Evolutionary conservation across 2,113 vertebrate genomes (phyloP).

Genomic region (Sebastes schlegelii): DNA sequence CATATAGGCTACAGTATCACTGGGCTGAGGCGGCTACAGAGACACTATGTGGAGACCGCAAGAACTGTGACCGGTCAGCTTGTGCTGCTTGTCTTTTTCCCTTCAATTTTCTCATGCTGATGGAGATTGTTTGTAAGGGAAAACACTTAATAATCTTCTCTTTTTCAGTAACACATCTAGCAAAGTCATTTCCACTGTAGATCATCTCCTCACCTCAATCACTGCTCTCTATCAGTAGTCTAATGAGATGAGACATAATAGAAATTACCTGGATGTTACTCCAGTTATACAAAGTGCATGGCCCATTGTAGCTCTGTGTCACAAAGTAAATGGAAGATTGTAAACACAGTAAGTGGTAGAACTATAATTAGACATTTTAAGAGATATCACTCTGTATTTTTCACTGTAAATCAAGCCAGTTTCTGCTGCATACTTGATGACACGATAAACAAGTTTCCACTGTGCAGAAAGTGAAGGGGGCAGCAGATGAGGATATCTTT

Average conservation of each 20-base stretch:
- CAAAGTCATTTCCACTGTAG: not conserved
- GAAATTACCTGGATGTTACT: not conserved
- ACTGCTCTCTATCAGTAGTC: not conserved
- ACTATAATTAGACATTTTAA: constrained; percentile 3
- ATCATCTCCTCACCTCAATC: not conserved
- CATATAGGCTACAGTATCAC: not conserved
- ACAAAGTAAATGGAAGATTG: not conserved
- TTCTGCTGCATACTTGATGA: not conserved
- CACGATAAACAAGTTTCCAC: constrained; percentile 6
- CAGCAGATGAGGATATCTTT: constrained; percentile 4
- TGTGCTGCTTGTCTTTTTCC: not conserved
- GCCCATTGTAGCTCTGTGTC: not conserved
- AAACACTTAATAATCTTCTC: not conserved
- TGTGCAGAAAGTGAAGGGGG: not conserved
- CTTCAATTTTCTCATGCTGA: not conserved
- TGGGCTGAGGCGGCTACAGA: not conserved
- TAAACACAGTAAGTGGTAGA: not conserved
- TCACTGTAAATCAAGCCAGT: not conserved
- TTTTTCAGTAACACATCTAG: not conserved
- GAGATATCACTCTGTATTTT: not conserved
- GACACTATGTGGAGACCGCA: not conserved
- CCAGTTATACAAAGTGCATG: not conserved
- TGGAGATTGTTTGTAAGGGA: not conserved
- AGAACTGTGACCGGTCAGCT: not conserved
- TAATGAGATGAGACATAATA: not conserved